These are phyloP conservation scores for Helogale parvula DNA, from an alignment of 2,113 vertebrate genomes.

Conservation along the genomic window DNA sequence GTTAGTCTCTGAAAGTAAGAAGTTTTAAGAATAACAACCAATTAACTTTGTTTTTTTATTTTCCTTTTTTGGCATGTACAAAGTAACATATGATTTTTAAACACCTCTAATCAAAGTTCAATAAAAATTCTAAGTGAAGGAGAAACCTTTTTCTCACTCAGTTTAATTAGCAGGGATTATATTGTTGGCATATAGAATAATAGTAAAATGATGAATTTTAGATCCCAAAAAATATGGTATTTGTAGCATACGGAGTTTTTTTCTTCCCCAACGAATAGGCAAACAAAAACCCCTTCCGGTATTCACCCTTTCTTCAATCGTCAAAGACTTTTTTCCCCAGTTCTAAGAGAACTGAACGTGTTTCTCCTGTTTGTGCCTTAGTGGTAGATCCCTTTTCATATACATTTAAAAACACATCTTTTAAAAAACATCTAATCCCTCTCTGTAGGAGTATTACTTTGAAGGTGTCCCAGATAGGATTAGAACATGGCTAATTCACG, in stretches of 20 bases:
- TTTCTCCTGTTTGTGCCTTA: not conserved
- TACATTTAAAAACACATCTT: not conserved
- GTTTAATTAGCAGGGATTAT: not conserved
- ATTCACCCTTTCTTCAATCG: not conserved
- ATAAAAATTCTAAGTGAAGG: not conserved
- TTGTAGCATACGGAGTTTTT: not conserved
- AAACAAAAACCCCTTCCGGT: not conserved
- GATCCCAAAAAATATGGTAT: not conserved
- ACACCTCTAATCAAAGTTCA: not conserved
- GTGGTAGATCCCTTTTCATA: not conserved
- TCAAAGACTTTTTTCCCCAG: not conserved
- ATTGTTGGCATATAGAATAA: not conserved
- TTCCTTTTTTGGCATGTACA: not conserved
- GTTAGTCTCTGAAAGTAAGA: not conserved
- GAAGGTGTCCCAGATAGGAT: not conserved
- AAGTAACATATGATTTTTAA: not conserved
- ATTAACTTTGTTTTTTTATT: not conserved
- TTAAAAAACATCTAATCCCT: not conserved
- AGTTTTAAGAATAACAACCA: slow-evolving; percentile 1
- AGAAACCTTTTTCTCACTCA: not conserved
- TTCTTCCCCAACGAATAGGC: not conserved
- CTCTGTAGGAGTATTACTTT: not conserved
- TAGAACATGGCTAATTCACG: not conserved
- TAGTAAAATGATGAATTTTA: not conserved
- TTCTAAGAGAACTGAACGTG: not conserved